These are phyloP conservation scores for Zaprionus obscuricornis DNA, from an alignment of 2,888 invertebrate genomes.

Conservation along the genomic window DNA sequence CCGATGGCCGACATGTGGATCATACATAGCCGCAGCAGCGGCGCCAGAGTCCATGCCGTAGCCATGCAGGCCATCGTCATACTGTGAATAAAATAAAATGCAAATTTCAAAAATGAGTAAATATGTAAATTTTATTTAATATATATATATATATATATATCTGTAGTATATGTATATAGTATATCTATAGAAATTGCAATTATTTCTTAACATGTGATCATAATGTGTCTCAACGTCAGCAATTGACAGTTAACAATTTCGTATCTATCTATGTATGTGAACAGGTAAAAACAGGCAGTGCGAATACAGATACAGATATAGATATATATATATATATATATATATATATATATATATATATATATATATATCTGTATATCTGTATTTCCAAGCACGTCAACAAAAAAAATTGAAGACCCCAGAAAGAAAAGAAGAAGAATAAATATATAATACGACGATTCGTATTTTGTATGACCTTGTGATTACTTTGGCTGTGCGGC, in stretches of 20 bases:
- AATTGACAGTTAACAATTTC: too few relatives aligned
- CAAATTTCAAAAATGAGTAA: neutral
- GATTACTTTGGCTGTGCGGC: constrained; percentile 72
- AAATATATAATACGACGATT: constrained; percentile 39
- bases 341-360: neutral
- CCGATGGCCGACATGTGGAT: constrained; percentile 89
- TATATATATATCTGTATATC: constrained; percentile 12
- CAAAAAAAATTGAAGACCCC: constrained; percentile 38
- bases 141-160: neutral
- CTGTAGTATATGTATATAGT: too few relatives aligned
- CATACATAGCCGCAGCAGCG: constrained; percentile 88
- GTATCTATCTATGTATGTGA: too few relatives aligned
- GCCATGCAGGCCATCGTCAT: constrained; percentile 97
- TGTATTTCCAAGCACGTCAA: constrained; percentile 57
- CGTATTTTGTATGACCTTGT: constrained; percentile 71
- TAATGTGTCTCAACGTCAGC: constrained; percentile 9
- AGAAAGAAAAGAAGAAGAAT: constrained; percentile 15
- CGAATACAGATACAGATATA: constrained; percentile 9
- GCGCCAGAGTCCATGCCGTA: constrained; percentile 90
- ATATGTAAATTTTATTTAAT: constrained; percentile 8
- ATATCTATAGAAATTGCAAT: too few relatives aligned
- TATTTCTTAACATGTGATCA: too few relatives aligned
- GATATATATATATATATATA: constrained; percentile 30
- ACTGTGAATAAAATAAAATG: constrained; percentile 85
- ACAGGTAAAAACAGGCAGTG: too few relatives aligned